These are phyloP conservation scores for Aurelia coerulea DNA, from an alignment of 30 jellyfish, hydroid and myxozoan genomes.

Conservation along the genomic window DNA sequence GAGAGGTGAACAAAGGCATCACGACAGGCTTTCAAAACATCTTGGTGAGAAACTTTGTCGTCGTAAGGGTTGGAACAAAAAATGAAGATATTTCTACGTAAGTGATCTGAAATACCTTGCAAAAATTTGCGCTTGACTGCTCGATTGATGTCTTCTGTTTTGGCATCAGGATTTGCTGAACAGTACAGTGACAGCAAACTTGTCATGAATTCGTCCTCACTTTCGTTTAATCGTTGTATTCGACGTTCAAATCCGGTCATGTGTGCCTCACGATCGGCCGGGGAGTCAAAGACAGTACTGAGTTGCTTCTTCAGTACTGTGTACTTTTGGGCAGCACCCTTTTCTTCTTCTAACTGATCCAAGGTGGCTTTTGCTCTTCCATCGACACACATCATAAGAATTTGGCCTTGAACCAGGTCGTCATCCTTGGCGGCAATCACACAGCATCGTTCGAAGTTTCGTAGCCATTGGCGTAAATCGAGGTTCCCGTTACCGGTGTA, in stretches of 20 bases:
- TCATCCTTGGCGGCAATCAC: too few species aligned
- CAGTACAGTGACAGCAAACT: conserved; percentile 3
- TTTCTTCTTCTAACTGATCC: too few species aligned
- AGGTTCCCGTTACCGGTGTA: too few species aligned
- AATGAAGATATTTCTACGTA: conserved; percentile 29
- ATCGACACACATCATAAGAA: too few species aligned
- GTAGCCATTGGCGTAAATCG: too few species aligned
- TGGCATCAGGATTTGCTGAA: conserved; percentile 37
- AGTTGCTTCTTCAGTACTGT: conserved; percentile 24
- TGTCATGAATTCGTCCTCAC: conserved; percentile 44
- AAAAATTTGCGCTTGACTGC: conserved; percentile 42
- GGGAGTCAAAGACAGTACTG: conserved; percentile 22
- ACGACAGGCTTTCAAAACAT: conserved; percentile 32
- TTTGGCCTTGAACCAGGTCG: too few species aligned
- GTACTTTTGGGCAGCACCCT: too few species aligned
- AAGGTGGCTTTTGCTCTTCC: too few species aligned
- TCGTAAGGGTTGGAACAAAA: conserved; percentile 21
- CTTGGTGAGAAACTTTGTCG: conserved; percentile 30
- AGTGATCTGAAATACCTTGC: conserved; percentile 19
- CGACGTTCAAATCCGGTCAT: conserved; percentile 31
- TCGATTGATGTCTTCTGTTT: conserved; percentile 11
- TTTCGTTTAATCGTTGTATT: conserved; percentile 28
- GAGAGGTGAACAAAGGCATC: conserved; percentile 47
- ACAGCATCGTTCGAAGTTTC: too few species aligned
- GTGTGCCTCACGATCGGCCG: conserved; percentile 27